Conservation (phyloP, 2,888 invertebrate species). For the Neoitamus cyanurus region DNA sequence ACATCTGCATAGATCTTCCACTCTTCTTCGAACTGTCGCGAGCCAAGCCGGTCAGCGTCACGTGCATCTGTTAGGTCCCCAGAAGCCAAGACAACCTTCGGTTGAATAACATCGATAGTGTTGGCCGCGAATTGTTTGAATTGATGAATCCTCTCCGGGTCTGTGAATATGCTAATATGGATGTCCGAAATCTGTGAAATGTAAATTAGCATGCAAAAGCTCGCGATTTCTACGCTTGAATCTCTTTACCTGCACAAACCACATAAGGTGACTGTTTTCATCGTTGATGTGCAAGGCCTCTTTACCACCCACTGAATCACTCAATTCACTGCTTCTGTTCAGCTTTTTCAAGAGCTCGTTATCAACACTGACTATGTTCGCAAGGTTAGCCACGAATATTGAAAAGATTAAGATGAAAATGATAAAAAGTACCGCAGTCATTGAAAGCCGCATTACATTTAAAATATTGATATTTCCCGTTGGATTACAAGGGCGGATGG, state of each 20-base stretch:
- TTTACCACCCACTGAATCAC: constrained; percentile 59
- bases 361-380: constrained; percentile 75
- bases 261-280: constrained; percentile 72
- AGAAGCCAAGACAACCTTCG: constrained; percentile 82
- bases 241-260: constrained; percentile 79
- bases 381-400: constrained; percentile 76
- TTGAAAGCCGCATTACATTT: constrained; percentile 72
- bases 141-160: constrained; percentile 78
- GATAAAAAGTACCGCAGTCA: constrained; percentile 72
- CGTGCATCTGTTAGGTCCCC: constrained; percentile 93
- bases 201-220: not conserved
- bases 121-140: constrained; percentile 82
- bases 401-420: constrained; percentile 74
- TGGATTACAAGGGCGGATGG: not conserved
- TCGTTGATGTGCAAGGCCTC: constrained; percentile 68
- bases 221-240: not conserved
- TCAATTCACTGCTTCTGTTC: constrained; percentile 61
- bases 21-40: constrained; percentile 82
- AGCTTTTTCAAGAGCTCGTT: constrained; percentile 63
- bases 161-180: constrained; percentile 87
- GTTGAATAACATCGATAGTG: constrained; percentile 79
- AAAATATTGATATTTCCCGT: not conserved
- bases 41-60: constrained; percentile 80
- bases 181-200: constrained; percentile 83
- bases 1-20: constrained; percentile 83